phyloP scores from a whole-genome alignment of 2,888 invertebrate genomes.

The Sminthurides aquaticus region DNA sequence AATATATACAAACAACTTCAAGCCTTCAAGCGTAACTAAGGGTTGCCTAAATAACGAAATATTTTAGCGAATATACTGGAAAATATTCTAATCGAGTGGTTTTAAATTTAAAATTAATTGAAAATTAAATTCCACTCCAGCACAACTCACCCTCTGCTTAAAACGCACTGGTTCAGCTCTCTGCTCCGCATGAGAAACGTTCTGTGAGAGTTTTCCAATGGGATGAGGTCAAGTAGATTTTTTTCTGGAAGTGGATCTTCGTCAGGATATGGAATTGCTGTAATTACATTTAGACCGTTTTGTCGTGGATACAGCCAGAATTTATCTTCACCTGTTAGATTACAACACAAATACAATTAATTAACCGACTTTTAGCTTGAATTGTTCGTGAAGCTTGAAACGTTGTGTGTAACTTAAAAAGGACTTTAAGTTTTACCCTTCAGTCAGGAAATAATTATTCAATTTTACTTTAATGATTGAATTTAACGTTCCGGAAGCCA shows the following conservation, averaged over 20 bases:
- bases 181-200: slow-evolving; percentile 10
- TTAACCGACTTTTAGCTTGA: no score
- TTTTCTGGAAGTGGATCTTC: slow-evolving; percentile 21
- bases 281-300: slow-evolving; percentile 20
- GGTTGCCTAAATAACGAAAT: no score
- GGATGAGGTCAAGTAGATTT: slow-evolving; percentile 17
- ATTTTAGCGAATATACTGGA: no score
- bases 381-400: background rate
- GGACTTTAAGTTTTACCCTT: background rate
- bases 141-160: slow-evolving; percentile 9
- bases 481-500: no score
- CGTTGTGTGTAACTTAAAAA: background rate
- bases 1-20: no score
- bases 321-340: slow-evolving; percentile 6
- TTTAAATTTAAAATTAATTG: background rate
- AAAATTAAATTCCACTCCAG: background rate
- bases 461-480: no score
- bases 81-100: no score
- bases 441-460: background rate
- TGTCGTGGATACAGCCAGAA: slow-evolving; percentile 19
- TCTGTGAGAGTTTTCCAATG: slow-evolving; percentile 5
- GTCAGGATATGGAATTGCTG: slow-evolving; percentile 18
- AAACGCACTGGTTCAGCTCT: slow-evolving; percentile 19
- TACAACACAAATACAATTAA: background rate
- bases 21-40: no score